Evolutionary conservation across 2,113 vertebrate genomes (phyloP), one percentile per base, ranked within the genome.

Genomic region (Tautogolabrus adspersus): DNA sequence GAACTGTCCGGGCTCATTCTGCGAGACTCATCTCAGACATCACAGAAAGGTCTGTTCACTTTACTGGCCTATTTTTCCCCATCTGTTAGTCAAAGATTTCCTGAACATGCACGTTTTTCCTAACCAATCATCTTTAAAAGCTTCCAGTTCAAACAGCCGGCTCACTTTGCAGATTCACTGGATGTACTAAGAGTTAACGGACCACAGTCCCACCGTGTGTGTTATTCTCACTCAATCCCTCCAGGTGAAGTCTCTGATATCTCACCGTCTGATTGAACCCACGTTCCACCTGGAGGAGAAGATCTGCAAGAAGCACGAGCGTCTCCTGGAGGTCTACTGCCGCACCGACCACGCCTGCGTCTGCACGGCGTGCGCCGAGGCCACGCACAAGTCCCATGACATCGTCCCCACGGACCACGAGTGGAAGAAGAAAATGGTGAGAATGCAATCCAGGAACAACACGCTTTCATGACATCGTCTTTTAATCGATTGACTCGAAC

Each of bases 241-340:
- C 1, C 71, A 93, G 93, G 89, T 94, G 46, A 93, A 89, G 63
- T 16, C 89, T 0, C 85, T 95, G 49, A 73, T 23, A 0, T 92
- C 87, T 9, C 95, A 96, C 73, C 94, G 90, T 61, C 92, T 96
- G 46, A 84, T 95, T 23, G 93, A 95, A 3, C 95, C 96, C 16
- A 82, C 94, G 1, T 85, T 89, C 60, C 88, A 95, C 37, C 90
- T 96, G 79, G 90, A 95, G 74, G 87, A 92, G 12, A 94, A 92
- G 73, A 55, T 92, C 77, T 99, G 97, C 19, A 94, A 75, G 16
- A 94, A 86, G 55, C 98, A 99, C 10, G 88, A 95, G 9, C 92
- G 88, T 4, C 93, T 94, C 0, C 92, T 98, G 81, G 95, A 97
- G 51, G 84, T 94, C 0, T 98, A 95, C 94, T 99, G 97, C 61